Conservation (phyloP, 2,797 vertebrate species). For the Dipus sagitta region DNA sequence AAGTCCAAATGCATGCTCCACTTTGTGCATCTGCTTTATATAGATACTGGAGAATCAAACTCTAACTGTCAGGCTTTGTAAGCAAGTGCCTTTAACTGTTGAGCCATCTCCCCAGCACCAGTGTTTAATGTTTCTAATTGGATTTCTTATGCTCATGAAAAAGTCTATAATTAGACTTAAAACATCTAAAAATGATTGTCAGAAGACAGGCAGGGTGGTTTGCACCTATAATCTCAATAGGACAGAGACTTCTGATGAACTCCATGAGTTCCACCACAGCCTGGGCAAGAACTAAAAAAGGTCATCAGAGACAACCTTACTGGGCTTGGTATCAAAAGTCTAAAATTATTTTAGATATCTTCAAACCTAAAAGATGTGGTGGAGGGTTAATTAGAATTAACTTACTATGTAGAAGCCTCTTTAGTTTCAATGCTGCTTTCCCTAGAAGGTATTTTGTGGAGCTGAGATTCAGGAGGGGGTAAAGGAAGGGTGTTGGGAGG, state of each 20-base stretch:
- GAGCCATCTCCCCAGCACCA: not conserved
- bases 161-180: constrained; percentile 69
- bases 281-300: not conserved
- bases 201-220: not conserved
- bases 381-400: constrained; percentile 84
- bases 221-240: not conserved
- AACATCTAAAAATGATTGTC: constrained; percentile 84
- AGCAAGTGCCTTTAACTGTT: no score
- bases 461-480: no score
- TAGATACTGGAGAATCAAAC: no score
- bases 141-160: not conserved
- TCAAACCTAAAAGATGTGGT: constrained; percentile 83
- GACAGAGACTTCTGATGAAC: not conserved
- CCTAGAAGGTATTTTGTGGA: no score
- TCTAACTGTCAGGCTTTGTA: no score
- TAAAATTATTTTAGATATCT: constrained; percentile 85
- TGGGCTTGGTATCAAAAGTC: constrained; percentile 82
- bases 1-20: no score
- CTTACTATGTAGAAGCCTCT: constrained; percentile 80
- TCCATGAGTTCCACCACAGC: not conserved
- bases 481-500: no score
- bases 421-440: constrained; percentile 15
- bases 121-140: constrained; percentile 56
- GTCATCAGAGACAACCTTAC: constrained; percentile 72
- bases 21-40: no score